phyloP scores from a whole-genome alignment of 2,113 vertebrate species.

The Alethe castanea region DNA sequence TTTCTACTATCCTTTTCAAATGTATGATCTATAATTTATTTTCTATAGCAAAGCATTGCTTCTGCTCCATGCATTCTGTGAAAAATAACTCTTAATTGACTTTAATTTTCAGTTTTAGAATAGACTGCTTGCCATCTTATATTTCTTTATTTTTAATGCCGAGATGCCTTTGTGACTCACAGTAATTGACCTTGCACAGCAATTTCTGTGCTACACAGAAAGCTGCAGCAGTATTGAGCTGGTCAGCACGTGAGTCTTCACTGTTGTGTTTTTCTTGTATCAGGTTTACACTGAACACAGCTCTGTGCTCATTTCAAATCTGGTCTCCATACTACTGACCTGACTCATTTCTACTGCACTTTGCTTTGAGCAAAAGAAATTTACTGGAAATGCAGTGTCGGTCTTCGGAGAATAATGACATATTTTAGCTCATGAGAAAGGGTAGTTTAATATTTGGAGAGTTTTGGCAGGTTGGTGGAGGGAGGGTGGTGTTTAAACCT shows the following conservation, averaged over 20 bases:
- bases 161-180: conserved; percentile 18
- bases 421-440: not conserved
- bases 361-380: not conserved
- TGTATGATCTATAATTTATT: conserved; percentile 64
- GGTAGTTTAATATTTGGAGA: not conserved
- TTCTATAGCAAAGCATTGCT: conserved; percentile 13
- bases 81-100: conserved; percentile 52
- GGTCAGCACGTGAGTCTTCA: not conserved
- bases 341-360: not conserved
- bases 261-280: not conserved
- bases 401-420: not conserved
- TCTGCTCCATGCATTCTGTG: conserved; percentile 11
- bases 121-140: conserved; percentile 29
- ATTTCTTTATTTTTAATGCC: conserved; percentile 19
- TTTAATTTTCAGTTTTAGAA: conserved; percentile 57
- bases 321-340: not conserved
- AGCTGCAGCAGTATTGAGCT: not conserved
- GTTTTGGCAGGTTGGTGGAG: not conserved
- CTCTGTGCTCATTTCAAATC: not conserved
- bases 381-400: not conserved
- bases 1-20: conserved; percentile 37
- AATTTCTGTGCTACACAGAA: not conserved
- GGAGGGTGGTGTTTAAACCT: not conserved
- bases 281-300: not conserved
- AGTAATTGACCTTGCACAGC: not conserved